These are phyloP conservation scores for Trichonephila inaurata DNA, from an alignment of 1,140 invertebrate genomes.

Conservation along the genomic window DNA sequence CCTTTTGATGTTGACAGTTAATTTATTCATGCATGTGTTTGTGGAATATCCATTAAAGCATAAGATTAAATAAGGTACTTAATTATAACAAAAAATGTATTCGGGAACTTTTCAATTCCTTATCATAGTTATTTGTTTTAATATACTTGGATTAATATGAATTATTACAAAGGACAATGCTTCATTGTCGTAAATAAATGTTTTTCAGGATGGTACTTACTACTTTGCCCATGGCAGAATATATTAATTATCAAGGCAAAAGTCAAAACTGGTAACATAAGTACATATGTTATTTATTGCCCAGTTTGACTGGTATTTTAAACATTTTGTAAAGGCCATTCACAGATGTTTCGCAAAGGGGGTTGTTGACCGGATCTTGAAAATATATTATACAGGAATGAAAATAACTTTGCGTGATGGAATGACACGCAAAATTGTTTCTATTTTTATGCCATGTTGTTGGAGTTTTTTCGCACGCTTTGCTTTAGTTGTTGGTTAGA, in stretches of 20 bases:
- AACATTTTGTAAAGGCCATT: slow-evolving; percentile 4
- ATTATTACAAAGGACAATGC: neutral
- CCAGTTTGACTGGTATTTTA: neutral
- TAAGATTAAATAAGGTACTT: neutral
- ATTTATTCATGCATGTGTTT: too few relatives aligned
- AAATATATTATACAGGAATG: neutral
- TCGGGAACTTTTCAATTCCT: too few relatives aligned
- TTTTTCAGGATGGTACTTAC: neutral
- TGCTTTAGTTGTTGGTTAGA: too few relatives aligned
- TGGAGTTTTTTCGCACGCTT: too few relatives aligned
- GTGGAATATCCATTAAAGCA: too few relatives aligned
- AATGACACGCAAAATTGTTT: too few relatives aligned
- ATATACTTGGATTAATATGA: neutral
- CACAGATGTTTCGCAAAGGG: neutral
- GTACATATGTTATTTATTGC: neutral
- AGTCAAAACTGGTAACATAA: neutral
- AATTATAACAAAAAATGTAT: neutral
- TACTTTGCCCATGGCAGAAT: neutral
- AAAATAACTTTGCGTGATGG: neutral
- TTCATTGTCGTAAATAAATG: neutral
- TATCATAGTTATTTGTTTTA: too few relatives aligned
- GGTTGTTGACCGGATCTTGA: slow-evolving; percentile 11
- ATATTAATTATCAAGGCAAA: neutral
- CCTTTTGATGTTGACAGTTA: too few relatives aligned
- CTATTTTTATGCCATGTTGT: too few relatives aligned